phyloP scores from a whole-genome alignment of 2,113 vertebrate genomes.

The Rhombomys opimus region DNA sequence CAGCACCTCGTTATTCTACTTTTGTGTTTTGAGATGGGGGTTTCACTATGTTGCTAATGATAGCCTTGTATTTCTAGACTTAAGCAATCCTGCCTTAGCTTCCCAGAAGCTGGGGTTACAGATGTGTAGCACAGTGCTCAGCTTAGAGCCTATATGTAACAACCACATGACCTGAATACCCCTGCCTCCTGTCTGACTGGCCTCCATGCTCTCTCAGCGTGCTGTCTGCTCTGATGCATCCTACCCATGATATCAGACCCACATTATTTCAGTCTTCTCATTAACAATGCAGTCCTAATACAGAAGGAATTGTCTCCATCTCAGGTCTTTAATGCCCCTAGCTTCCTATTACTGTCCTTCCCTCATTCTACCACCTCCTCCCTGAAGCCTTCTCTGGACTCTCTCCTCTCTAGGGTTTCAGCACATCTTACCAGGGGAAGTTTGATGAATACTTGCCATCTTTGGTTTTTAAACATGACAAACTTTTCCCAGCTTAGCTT shows the following conservation, averaged over 20 bases:
- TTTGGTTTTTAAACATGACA: slow-evolving; percentile 17
- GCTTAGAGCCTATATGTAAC: slow-evolving; percentile 4
- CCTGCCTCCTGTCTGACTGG: neutral
- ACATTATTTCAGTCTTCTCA: slow-evolving; percentile 10
- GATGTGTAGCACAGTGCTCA: neutral
- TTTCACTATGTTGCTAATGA: neutral
- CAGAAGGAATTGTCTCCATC: neutral
- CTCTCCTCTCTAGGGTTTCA: neutral
- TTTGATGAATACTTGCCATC: neutral
- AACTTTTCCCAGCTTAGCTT: slow-evolving; percentile 37
- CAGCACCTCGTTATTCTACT: neutral
- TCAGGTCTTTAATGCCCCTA: neutral
- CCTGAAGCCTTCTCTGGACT: neutral
- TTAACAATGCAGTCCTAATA: neutral
- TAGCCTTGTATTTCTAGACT: neutral
- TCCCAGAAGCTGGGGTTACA: neutral
- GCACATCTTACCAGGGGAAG: neutral
- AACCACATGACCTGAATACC: neutral
- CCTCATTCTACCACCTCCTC: neutral
- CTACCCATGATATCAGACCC: neutral
- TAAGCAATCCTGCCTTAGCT: neutral
- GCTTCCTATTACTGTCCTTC: neutral
- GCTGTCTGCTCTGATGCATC: neutral
- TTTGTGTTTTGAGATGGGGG: neutral
- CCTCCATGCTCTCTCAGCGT: neutral